phyloP scores from a whole-genome alignment of 2,797 vertebrate species.

The Falco rusticolus region DNA sequence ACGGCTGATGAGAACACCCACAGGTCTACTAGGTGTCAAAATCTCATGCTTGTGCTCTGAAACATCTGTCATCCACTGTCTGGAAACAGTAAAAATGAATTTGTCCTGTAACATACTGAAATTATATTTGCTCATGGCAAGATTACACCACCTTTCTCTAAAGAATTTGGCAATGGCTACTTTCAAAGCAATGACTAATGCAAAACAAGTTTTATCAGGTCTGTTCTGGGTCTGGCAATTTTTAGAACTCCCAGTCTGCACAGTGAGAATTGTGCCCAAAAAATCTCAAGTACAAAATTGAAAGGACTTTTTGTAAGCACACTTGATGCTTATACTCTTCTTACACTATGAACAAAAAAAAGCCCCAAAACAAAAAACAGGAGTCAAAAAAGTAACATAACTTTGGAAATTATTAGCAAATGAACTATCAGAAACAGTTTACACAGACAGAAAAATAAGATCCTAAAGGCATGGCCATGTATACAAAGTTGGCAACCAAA shows the following conservation, averaged over 20 bases:
- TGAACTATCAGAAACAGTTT: neutral
- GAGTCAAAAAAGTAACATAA: neutral
- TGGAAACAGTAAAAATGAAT: neutral
- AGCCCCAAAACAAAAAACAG: neutral
- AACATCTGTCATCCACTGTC: neutral
- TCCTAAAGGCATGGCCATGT: neutral
- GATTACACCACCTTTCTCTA: neutral
- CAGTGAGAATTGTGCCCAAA: neutral
- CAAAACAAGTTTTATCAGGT: neutral
- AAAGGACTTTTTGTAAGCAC: neutral
- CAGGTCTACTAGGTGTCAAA: neutral
- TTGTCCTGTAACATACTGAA: neutral
- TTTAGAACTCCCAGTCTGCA: neutral
- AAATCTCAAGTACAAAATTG: neutral
- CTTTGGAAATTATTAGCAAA: neutral
- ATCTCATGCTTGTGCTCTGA: neutral
- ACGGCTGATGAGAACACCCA: neutral
- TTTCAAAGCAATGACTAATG: neutral
- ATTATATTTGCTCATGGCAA: neutral
- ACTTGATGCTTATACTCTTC: neutral
- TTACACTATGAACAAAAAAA: neutral
- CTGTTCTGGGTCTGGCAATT: neutral
- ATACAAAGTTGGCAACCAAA: neutral
- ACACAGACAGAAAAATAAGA: neutral
- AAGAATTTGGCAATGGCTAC: neutral